Evolutionary conservation across 53 echinoderm and acorn worm species (phyloP), one percentile per base, ranked within the genome.

Genomic region (Paracentrotus lividus): DNA sequence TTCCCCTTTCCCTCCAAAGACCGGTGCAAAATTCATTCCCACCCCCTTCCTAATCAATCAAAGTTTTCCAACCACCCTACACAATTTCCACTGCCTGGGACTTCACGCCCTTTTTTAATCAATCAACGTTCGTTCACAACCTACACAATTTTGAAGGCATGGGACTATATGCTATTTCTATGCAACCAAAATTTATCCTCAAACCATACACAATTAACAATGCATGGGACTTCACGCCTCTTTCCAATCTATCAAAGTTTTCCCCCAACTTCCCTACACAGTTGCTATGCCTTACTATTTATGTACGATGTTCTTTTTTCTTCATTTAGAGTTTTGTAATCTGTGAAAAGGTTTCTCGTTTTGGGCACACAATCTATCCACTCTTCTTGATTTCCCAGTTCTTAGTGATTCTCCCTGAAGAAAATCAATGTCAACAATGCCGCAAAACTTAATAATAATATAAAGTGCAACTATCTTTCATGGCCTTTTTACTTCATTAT

Each of bases 381-480:
- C 86, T 86, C n/a, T 5, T 9, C 56, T 53, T 86, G 86, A 86
- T 86, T 86, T 86, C 86, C 86, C 86, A 86, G 86, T 53, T 55
- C 86, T 54, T 52, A 45, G 10, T 21, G 0, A 7, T 1, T 47
- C 16, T 86, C 86, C 56, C 53, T 4, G 29, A 21, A 55, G 86
- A n/a, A 44, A 54, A 86, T 55, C 34, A 44, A 85, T 55, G 86
- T 86, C 86, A 86, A 86, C 34, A 81, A 45, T 45, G 14, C 42
- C 81, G 8, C 10, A 47, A 45, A 44, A 78, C 81, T 78, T 43
- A 78, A 43, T 78, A 44, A 44, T 47, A 45, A 47, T 47, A 40
- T 26, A 81, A 81, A 81, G 81, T 47, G 81, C 27, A 24, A 47
- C 47, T 81, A 45, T 81, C 44, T 45, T 45, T 29, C 55, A 33